Evolutionary conservation across 2,888 invertebrate species (phyloP), one percentile per base, ranked within the genome.

Genomic region (Dione vanillae): DNA sequence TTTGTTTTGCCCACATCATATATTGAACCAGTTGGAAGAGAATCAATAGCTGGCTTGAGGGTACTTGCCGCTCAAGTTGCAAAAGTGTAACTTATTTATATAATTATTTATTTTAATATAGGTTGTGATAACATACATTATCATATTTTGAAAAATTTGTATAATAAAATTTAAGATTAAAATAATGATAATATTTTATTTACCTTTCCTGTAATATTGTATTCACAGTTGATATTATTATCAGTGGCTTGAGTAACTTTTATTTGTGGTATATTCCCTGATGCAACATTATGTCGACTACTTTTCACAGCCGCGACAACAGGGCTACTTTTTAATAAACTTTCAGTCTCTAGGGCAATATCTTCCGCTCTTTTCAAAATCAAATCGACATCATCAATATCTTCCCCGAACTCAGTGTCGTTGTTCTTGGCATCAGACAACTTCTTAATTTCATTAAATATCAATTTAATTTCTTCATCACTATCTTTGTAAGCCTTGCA

Each of bases 1-100:
- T 99, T 98, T 83, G 91, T 98, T n/a, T 86, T 98, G 65, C 98
- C 98, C 0, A 96, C 97, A 0, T 90, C 90, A 27, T 95, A 95
- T 79, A 98, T 98, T 73, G 94, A 95, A 77, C 95, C 95, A 0
- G 96, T 97, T 0, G 97, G 96, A 20, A 94, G 94, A 78, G 97
- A 97, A 85, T 96, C 96, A 7, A 91, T 96, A 70, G 96, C 96
- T 6, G 96, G 96, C 12, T 89, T 97, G 9, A 93, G 95, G 78
- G 95, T 95, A 0, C 87, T 97, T 70, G 89, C 90, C 16, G 82
- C 78, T 41, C 77, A 85, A 75, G 77, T 88, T 8, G 79, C 80
- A 47, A 73, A 77, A 65, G 40, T 65, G 16, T 78, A 77, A 77
- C 41, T 64, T 70, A 69, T 20, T 68, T 52, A 54, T 56, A 72